Evolutionary conservation across 2,797 vertebrate species (phyloP).

Genomic region (Megaceryle alcyon): DNA sequence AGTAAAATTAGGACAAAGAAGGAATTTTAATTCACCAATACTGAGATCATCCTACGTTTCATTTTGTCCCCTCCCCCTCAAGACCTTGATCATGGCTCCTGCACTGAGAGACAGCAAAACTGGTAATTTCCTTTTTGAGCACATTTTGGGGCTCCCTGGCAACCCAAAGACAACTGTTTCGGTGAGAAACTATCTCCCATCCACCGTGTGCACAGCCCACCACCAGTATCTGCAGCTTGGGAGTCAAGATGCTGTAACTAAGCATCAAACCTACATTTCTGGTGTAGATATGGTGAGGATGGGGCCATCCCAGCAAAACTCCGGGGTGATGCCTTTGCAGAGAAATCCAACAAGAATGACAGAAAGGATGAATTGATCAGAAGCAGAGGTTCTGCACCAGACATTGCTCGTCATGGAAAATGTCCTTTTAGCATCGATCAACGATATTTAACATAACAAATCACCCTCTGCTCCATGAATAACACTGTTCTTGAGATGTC

Average conservation of each 20-base stretch:
- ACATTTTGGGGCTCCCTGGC: not conserved
- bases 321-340: not conserved
- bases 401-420: not conserved
- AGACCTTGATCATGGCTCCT: not conserved
- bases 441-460: not conserved
- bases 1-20: slow-evolving; percentile 26
- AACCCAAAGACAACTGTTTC: not conserved
- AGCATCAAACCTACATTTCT: not conserved
- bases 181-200: not conserved
- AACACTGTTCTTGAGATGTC: not conserved
- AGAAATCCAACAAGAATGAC: not conserved
- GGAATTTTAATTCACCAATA: not conserved
- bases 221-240: not conserved
- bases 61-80: too few species aligned
- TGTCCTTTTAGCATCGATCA: not conserved
- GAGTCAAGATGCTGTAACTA: not conserved
- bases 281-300: not conserved
- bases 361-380: not conserved
- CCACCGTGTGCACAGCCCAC: not conserved
- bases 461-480: not conserved
- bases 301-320: not conserved
- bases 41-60: not conserved
- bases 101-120: not conserved
- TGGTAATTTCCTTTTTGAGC: not conserved
- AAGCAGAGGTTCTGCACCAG: not conserved